These are phyloP conservation scores for Cairina moschata DNA, from an alignment of 2,113 vertebrate species.

Conservation along the genomic window DNA sequence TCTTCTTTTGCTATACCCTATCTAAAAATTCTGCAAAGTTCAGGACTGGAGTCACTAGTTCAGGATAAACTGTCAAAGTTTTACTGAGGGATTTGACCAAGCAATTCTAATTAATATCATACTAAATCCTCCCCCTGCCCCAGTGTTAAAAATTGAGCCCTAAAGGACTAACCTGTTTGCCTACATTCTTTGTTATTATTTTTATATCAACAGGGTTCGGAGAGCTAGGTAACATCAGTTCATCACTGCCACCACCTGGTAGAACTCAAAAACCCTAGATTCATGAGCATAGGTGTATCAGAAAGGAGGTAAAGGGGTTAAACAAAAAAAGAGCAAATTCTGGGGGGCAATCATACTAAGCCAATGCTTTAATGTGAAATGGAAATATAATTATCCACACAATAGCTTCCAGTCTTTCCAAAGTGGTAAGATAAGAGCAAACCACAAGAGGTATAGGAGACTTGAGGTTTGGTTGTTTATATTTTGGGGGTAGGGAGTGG, in stretches of 20 bases:
- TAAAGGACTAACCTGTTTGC: slow-evolving; percentile 54
- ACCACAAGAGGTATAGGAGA: neutral
- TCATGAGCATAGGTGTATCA: rapidly evolving
- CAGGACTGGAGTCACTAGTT: neutral
- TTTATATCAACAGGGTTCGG: neutral
- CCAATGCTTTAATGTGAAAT: neutral
- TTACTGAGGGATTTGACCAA: slow-evolving; percentile 24
- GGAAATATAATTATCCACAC: neutral
- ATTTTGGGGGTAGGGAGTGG: too few relatives aligned
- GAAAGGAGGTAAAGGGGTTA: neutral
- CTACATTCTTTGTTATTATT: slow-evolving; percentile 45
- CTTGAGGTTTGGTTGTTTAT: neutral
- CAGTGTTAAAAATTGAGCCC: slow-evolving; percentile 44
- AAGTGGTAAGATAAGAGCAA: neutral
- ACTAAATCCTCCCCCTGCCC: slow-evolving; percentile 5
- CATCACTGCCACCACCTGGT: slow-evolving; percentile 69
- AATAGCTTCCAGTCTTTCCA: neutral
- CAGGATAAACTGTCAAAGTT: neutral
- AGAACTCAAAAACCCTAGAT: neutral
- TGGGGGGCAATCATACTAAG: neutral
- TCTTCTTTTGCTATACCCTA: slow-evolving; percentile 2
- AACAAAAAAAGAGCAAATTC: neutral
- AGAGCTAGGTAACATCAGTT: slow-evolving; percentile 30
- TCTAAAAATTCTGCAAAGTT: slow-evolving; percentile 22
- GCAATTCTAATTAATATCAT: slow-evolving; percentile 28